A percentile compares a stretch with the other conserved stretches of the same genome.
These are phyloP conservation scores for Anadara kagoshimensis DNA, from an alignment of 1,140 invertebrate species.

Conservation along the genomic window DNA sequence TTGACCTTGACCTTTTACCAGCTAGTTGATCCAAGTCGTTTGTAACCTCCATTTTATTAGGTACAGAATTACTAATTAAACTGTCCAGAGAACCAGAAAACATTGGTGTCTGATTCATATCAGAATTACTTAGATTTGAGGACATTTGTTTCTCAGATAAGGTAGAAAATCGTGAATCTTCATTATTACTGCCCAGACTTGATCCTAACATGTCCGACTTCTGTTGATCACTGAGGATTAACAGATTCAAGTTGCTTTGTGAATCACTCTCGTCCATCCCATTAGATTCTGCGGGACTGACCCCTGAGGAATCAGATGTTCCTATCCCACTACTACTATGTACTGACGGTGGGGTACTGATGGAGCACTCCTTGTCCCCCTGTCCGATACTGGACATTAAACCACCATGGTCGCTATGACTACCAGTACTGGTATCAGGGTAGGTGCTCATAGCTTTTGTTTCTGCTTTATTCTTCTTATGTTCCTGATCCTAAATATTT, in stretches of 20 bases:
- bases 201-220: conserved; percentile 25
- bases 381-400: too few relatives aligned
- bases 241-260: conserved; percentile 4
- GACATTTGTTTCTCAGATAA: conserved; percentile 7
- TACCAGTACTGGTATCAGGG: neutral
- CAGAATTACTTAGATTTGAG: conserved; percentile 1
- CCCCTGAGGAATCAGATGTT: conserved; percentile 30
- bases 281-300: conserved; percentile 35
- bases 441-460: neutral
- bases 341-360: conserved; percentile 25
- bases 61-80: conserved; percentile 26
- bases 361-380: too few relatives aligned
- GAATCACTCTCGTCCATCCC: conserved; percentile 24
- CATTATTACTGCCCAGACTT: conserved; percentile 18
- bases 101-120: neutral
- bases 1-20: conserved; percentile 32
- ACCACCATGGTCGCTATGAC: neutral
- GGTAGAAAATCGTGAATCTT: conserved; percentile 10
- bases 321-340: conserved; percentile 39
- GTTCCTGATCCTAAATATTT: too few relatives aligned
- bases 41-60: conserved; percentile 15
- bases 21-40: conserved; percentile 25
- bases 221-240: neutral
- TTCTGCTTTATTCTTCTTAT: too few relatives aligned
- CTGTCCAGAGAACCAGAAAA: conserved; percentile 37